phyloP scores from a whole-genome alignment of 2,113 vertebrate species.

The Cyanocitta stelleri region DNA sequence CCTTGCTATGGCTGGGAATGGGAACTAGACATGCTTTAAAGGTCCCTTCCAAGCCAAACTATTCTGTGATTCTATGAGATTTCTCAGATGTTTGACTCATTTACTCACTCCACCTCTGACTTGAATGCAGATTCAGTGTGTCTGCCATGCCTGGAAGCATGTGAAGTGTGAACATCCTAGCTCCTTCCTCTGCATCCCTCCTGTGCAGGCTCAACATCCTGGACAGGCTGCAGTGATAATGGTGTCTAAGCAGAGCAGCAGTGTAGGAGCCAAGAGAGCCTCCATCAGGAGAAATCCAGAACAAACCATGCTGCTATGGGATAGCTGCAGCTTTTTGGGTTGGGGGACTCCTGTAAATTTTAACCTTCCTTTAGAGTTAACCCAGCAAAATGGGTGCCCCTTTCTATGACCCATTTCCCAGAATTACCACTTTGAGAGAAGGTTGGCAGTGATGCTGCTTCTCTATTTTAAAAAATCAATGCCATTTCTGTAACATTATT shows the following conservation, averaged over 20 bases:
- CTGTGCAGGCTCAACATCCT: fast-evolving
- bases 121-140: background rate
- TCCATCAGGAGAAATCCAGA: background rate
- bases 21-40: background rate
- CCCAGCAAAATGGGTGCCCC: background rate
- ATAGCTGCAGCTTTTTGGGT: background rate
- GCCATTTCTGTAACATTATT: no score
- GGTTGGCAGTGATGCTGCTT: background rate
- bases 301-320: background rate
- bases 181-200: background rate
- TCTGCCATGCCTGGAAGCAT: background rate
- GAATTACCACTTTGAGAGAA: background rate
- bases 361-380: background rate
- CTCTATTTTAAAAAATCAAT: background rate
- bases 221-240: fast-evolving
- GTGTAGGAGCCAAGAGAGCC: background rate
- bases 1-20: background rate
- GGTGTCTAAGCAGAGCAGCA: background rate
- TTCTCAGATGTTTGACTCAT: background rate
- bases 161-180: background rate
- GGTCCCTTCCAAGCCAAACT: background rate
- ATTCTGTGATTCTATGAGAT: background rate
- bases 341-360: background rate
- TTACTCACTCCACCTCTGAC: background rate
- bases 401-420: background rate